A percentile compares a stretch with the other conserved stretches of the same genome.
phyloP scores from a whole-genome alignment of 2,888 invertebrate species.

The Napeogenes inachia region DNA sequence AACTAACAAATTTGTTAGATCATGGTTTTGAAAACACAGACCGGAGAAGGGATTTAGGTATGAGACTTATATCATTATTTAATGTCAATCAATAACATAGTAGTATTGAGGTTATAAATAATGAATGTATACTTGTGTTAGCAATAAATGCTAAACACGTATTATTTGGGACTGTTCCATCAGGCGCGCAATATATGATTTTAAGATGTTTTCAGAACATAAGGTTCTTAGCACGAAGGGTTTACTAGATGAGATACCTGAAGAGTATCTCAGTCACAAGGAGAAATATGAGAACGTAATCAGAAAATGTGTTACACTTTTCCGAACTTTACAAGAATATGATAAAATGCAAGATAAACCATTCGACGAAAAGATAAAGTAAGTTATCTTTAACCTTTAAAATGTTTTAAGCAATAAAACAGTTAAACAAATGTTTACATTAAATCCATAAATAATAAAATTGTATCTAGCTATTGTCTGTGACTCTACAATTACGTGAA shows the following conservation, averaged over 20 bases:
- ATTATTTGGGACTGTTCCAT: background rate
- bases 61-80: conserved; percentile 9
- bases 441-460: too few relatives aligned
- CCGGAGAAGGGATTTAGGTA: conserved; percentile 73
- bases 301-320: conserved; percentile 80
- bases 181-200: background rate
- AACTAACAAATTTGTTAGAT: conserved; percentile 86
- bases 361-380: conserved; percentile 80
- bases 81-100: background rate
- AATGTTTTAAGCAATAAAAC: background rate
- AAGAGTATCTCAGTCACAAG: conserved; percentile 88
- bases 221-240: conserved; percentile 75
- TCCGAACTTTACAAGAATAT: conserved; percentile 79
- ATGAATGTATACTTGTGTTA: background rate
- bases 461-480: too few relatives aligned
- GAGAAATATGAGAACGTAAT: conserved; percentile 88
- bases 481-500: too few relatives aligned
- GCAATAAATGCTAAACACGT: background rate
- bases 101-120: background rate
- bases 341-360: conserved; percentile 60
- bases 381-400: conserved; percentile 35
- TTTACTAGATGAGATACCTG: conserved; percentile 80
- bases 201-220: conserved; percentile 41
- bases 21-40: conserved; percentile 82
- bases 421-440: background rate